Evolutionary conservation across 2,888 invertebrate species (phyloP), one percentile per base, ranked within the genome.

Genomic region (Phymatocera aterrima): DNA sequence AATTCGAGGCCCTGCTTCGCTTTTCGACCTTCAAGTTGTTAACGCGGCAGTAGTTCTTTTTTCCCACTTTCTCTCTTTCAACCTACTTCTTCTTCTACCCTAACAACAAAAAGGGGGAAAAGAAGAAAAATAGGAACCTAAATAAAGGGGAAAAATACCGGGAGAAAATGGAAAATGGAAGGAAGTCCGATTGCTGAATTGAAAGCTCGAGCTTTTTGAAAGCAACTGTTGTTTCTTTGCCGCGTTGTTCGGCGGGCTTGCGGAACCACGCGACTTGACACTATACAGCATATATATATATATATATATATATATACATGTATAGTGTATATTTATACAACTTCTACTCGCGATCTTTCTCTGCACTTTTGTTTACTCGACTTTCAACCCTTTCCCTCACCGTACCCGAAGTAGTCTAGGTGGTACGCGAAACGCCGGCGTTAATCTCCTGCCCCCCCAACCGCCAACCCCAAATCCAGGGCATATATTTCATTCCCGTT

Each of bases 361-460:
- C 5, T 43, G 24, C 21, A 64, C 46, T 68, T 68, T 46, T 68
- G 46, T 68, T 68, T 68, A 68, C 46, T 46, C 68, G 46, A 46
- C 68, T 68, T 68, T 15, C 5, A n/a, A 21, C 18, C n/a, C n/a
- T n/a, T n/a, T n/a, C n/a, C n/a, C n/a, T n/a, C n/a, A n/a, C 28
- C n/a, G 10, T 1, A 28, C 10, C 43, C 12, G 21, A 46, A 24
- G 24, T 28, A 15, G 34, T 15, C 8, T 18, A 34, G 10, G n/a
- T 24, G 3, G 28, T 5, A 10, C 37, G 37, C 10, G 37, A 34
- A 60, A 24, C 1, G 65, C n/a, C 12, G 34, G 34, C 40, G 40
- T 46, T 68, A 68, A 68, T 68, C 68, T 68, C 46, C 21, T 68
- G 43, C 46, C 68, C 40, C n/a, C n/a, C n/a, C n/a, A n/a, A n/a